Evolutionary conservation across 2,888 invertebrate genomes (phyloP).

Genomic region (Caenorhabditis virilis): DNA sequence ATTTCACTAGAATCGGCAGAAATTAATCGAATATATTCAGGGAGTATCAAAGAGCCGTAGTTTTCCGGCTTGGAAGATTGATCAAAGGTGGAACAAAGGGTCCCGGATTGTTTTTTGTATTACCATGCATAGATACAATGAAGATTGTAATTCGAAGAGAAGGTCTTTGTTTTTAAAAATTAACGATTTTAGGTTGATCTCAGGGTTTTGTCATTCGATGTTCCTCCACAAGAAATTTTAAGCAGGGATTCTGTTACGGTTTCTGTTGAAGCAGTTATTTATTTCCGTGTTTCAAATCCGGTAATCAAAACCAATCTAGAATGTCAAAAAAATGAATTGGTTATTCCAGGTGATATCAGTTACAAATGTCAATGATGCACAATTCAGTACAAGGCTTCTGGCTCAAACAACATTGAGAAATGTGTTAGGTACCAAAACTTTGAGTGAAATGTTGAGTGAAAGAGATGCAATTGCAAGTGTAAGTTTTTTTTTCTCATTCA

Average conservation of each 20-base stretch:
- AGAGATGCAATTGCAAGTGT: conserved; percentile 68
- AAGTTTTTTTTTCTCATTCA: conserved; percentile 21
- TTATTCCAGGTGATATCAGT: conserved; percentile 68
- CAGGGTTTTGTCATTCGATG: conserved; percentile 84
- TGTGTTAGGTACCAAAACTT: conserved; percentile 69
- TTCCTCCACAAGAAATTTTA: conserved; percentile 84
- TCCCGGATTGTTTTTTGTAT: conserved; percentile 85
- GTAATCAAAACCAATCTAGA: too few relatives aligned
- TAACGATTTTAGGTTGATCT: too few relatives aligned
- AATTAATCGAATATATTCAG: conserved; percentile 47
- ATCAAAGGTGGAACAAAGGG: conserved; percentile 80
- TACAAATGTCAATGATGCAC: conserved; percentile 75
- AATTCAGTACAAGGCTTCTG: conserved; percentile 88
- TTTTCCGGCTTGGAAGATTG: conserved; percentile 83
- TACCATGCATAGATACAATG: conserved; percentile 88
- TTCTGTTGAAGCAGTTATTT: conserved; percentile 70
- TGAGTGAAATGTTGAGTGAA: conserved; percentile 68
- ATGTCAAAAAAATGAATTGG: too few relatives aligned
- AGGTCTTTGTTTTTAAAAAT: too few relatives aligned
- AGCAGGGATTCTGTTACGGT: conserved; percentile 72
- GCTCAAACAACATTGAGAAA: conserved; percentile 71
- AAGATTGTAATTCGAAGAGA: too few relatives aligned
- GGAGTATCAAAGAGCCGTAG: conserved; percentile 79
- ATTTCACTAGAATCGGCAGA: neutral
- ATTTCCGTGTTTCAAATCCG: conserved; percentile 52